Conservation (phyloP, 1,140 invertebrate species). For the Brachystomella parvula region DNA sequence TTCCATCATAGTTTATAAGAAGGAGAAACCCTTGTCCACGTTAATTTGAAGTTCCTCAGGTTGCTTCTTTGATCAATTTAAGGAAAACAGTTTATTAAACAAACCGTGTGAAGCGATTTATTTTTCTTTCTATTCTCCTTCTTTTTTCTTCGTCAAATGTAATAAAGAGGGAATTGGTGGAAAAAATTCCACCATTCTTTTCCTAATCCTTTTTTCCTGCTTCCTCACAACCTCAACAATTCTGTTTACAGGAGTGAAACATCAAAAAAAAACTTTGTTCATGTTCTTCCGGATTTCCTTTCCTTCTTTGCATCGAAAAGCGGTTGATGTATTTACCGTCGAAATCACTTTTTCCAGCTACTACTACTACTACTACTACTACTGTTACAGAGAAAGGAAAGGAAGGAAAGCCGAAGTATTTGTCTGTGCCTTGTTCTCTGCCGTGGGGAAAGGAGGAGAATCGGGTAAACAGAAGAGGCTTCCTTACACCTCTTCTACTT, state of each 20-base stretch:
- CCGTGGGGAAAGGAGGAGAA: not conserved
- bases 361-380: not conserved
- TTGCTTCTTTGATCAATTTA: too few species aligned
- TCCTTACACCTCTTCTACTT: not conserved
- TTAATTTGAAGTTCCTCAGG: too few species aligned
- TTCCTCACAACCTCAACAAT: not conserved
- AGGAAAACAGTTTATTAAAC: not conserved
- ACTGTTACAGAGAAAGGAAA: not conserved
- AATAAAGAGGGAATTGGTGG: not conserved
- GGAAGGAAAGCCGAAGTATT: not conserved
- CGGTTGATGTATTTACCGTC: constrained; percentile 8
- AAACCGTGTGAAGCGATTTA: not conserved
- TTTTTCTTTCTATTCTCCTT: not conserved
- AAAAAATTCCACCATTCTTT: not conserved
- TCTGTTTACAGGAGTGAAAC: not conserved
- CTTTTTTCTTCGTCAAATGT: not conserved
- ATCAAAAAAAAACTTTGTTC: not conserved
- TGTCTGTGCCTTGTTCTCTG: constrained; percentile 7
- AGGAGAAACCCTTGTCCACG: too few species aligned
- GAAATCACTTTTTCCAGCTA: not conserved
- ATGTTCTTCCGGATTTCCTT: not conserved
- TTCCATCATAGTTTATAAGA: not conserved
- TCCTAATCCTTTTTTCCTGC: not conserved
- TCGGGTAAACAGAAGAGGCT: not conserved
- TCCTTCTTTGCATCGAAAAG: not conserved